phyloP scores from a whole-genome alignment of 35 echinoderm and acorn worm species.

The Apostichopus parvimensis region DNA sequence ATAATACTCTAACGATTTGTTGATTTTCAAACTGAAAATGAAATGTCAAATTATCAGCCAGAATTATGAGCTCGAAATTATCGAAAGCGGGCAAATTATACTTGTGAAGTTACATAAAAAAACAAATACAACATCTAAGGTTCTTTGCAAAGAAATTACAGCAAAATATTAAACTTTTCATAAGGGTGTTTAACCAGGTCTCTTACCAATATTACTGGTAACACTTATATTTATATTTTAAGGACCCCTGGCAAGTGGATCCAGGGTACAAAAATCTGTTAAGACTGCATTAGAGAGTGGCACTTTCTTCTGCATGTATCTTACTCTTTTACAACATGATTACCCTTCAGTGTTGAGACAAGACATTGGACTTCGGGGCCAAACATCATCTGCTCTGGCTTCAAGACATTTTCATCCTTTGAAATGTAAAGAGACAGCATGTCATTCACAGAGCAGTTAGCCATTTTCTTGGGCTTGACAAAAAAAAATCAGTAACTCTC shows the following conservation, averaged over 20 bases:
- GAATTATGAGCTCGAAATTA: too few relatives aligned
- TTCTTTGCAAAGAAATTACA: too few relatives aligned
- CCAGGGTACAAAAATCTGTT: not conserved
- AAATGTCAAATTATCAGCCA: too few relatives aligned
- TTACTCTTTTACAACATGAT: not conserved
- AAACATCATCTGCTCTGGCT: conserved; percentile 30
- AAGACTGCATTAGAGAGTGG: not conserved
- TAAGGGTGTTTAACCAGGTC: too few relatives aligned
- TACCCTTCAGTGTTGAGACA: too few relatives aligned
- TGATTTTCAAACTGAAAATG: too few relatives aligned
- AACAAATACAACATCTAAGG: too few relatives aligned
- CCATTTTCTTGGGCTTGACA: conserved; percentile 68
- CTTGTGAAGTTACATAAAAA: too few relatives aligned
- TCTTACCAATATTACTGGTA: too few relatives aligned
- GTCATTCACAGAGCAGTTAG: conserved; percentile 8
- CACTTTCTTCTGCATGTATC: not conserved
- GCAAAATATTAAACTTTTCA: too few relatives aligned
- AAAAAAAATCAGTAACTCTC: conserved; percentile 57
- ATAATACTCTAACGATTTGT: too few relatives aligned
- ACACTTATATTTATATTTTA: not conserved
- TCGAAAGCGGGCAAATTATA: too few relatives aligned
- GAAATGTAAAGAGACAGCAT: conserved; percentile 36
- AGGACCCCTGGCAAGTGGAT: not conserved
- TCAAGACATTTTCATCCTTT: conserved; percentile 25
- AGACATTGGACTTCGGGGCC: not conserved